Conservation (phyloP, 1,140 invertebrate genomes). For the Aphelenchoides besseyi region DNA sequence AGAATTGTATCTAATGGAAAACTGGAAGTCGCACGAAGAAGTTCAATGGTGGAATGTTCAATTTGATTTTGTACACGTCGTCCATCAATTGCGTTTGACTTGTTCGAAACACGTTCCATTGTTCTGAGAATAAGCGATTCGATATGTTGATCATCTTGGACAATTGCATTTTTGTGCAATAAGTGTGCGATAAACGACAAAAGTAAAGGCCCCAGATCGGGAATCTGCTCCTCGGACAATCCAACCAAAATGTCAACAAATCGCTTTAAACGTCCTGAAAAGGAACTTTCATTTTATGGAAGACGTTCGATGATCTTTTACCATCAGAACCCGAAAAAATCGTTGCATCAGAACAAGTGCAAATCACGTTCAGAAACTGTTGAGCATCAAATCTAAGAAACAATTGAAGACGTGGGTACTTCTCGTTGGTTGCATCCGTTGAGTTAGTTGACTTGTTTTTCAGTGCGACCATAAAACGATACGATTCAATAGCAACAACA, state of each 20-base stretch:
- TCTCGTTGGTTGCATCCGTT: slow-evolving; percentile 9
- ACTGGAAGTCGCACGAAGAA: slow-evolving; percentile 23
- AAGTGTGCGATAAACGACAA: slow-evolving; percentile 33
- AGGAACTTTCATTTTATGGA: not conserved
- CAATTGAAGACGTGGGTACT: slow-evolving; percentile 67
- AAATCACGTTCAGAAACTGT: slow-evolving; percentile 80
- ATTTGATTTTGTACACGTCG: slow-evolving; percentile 6
- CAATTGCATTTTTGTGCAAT: slow-evolving; percentile 35
- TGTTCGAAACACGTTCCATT: slow-evolving; percentile 8
- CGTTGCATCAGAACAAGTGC: slow-evolving; percentile 54
- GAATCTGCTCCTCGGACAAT: slow-evolving; percentile 34
- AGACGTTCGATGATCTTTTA: slow-evolving; percentile 12
- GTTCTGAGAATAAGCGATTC: slow-evolving; percentile 20
- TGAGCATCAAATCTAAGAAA: slow-evolving; percentile 80
- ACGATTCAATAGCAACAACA: slow-evolving; percentile 74
- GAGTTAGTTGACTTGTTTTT: not conserved
- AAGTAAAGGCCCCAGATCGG: slow-evolving; percentile 34
- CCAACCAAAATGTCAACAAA: slow-evolving; percentile 41
- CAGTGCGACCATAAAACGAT: slow-evolving; percentile 65
- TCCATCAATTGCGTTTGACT: slow-evolving; percentile 20
- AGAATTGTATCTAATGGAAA: slow-evolving; percentile 36
- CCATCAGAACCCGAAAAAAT: slow-evolving; percentile 46
- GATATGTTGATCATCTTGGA: slow-evolving; percentile 27
- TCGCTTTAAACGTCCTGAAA: slow-evolving; percentile 41
- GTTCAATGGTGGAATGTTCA: slow-evolving; percentile 34